A percentile compares a stretch with the other conserved stretches of the same genome.
Evolutionary conservation across 2,888 invertebrate genomes (phyloP).

Genomic region (Sepiola atlantica): DNA sequence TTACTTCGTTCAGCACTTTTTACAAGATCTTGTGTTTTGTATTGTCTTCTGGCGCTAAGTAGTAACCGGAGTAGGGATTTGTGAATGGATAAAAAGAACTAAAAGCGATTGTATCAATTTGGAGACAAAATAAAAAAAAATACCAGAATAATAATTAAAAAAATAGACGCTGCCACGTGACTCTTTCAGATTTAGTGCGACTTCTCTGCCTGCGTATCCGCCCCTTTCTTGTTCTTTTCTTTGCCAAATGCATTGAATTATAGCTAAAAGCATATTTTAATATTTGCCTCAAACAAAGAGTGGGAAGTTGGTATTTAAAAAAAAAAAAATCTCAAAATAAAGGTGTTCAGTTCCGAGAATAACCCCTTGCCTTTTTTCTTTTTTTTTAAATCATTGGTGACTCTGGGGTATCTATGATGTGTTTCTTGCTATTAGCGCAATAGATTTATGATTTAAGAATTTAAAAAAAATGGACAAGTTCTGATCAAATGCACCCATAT

Average conservation of each 20-base stretch:
- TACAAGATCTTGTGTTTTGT: neutral
- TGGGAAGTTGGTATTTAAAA: neutral
- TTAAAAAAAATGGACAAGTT: neutral
- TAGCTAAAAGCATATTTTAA: constrained; percentile 5
- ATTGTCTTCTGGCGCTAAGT: neutral
- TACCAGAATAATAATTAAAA: neutral
- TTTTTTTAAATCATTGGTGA: neutral
- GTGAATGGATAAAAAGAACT: neutral
- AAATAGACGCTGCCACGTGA: neutral
- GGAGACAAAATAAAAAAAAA: neutral
- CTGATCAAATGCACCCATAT: neutral
- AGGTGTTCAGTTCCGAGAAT: constrained; percentile 10
- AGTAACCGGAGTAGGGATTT: constrained; percentile 32
- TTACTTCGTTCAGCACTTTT: neutral
- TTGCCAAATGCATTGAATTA: neutral
- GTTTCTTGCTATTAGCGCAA: neutral
- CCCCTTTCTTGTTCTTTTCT: neutral
- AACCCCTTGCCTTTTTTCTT: neutral
- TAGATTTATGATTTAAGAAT: neutral
- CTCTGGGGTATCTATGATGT: neutral
- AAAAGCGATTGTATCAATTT: constrained; percentile 10
- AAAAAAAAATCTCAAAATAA: neutral
- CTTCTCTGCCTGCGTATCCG: neutral
- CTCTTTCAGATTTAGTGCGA: constrained; percentile 14
- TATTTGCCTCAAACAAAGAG: neutral